phyloP scores from a whole-genome alignment of 2,888 invertebrate genomes.

The Volucella inanis region DNA sequence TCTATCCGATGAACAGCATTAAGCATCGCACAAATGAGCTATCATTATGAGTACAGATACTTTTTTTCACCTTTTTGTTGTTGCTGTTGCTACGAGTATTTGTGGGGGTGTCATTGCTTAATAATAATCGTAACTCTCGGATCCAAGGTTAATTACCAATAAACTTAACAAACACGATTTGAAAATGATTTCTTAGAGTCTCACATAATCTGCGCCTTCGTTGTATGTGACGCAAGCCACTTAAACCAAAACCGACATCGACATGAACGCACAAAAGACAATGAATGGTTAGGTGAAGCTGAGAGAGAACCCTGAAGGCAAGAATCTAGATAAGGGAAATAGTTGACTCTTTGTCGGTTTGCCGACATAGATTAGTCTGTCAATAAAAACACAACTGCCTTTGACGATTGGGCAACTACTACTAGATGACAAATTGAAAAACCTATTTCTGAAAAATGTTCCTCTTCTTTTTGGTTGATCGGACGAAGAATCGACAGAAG shows the following conservation, averaged over 20 bases:
- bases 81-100: no score
- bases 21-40: slow-evolving; percentile 39
- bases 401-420: slow-evolving; percentile 44
- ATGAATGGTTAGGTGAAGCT: slow-evolving; percentile 14
- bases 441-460: neutral
- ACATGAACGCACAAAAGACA: slow-evolving; percentile 40
- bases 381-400: slow-evolving; percentile 28
- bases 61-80: no score
- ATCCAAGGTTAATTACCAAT: slow-evolving; percentile 70
- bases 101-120: slow-evolving; percentile 33
- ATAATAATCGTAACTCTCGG: slow-evolving; percentile 33
- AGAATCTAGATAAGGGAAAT: slow-evolving; percentile 62
- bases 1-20: slow-evolving; percentile 6
- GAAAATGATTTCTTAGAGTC: slow-evolving; percentile 14
- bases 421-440: slow-evolving; percentile 62
- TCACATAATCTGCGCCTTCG: slow-evolving; percentile 1
- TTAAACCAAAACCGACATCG: no score
- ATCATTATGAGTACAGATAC: slow-evolving; percentile 28
- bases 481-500: slow-evolving; percentile 3
- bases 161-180: slow-evolving; percentile 54
- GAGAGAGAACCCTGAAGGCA: slow-evolving; percentile 28
- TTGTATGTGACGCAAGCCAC: slow-evolving; percentile 13
- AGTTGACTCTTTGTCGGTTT: slow-evolving; percentile 41
- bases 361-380: slow-evolving; percentile 52
- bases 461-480: neutral